Conservation (phyloP, 2,797 vertebrate species). For the Scleropages formosus region DNA sequence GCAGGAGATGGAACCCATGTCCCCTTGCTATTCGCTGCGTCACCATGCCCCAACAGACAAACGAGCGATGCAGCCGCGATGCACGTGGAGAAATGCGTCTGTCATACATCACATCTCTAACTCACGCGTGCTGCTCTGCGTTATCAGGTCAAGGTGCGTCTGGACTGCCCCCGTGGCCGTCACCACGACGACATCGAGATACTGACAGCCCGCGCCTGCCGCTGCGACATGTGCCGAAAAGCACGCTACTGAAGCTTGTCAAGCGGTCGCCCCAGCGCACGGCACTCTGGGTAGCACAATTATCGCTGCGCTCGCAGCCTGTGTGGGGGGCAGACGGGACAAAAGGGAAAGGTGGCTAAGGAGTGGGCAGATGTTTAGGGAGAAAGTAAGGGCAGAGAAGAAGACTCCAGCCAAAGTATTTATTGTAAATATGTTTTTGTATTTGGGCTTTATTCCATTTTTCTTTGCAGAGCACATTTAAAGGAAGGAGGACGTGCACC, state of each 20-base stretch:
- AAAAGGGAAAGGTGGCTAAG: too few relatives aligned
- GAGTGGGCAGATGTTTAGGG: neutral
- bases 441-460: too few relatives aligned
- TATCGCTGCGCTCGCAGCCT: too few relatives aligned
- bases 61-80: neutral
- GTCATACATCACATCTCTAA: neutral
- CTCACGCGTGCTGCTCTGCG: neutral
- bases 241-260: constrained; percentile 72
- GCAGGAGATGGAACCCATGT: too few relatives aligned
- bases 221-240: constrained; percentile 84
- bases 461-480: too few relatives aligned
- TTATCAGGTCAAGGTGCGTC: constrained; percentile 78
- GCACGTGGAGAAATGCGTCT: neutral
- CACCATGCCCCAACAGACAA: neutral
- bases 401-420: constrained; percentile 4
- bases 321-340: too few relatives aligned
- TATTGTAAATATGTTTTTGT: neutral
- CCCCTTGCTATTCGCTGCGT: too few relatives aligned
- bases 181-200: constrained; percentile 77
- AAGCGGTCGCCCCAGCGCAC: neutral
- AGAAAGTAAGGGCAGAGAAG: neutral
- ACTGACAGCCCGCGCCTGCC: constrained; percentile 78
- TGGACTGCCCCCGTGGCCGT: constrained; percentile 69
- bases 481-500: too few relatives aligned
- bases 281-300: too few relatives aligned